Evolutionary conservation across 1,140 invertebrate species (phyloP), one percentile per base, ranked within the genome.

Genomic region (Proales similis): DNA sequence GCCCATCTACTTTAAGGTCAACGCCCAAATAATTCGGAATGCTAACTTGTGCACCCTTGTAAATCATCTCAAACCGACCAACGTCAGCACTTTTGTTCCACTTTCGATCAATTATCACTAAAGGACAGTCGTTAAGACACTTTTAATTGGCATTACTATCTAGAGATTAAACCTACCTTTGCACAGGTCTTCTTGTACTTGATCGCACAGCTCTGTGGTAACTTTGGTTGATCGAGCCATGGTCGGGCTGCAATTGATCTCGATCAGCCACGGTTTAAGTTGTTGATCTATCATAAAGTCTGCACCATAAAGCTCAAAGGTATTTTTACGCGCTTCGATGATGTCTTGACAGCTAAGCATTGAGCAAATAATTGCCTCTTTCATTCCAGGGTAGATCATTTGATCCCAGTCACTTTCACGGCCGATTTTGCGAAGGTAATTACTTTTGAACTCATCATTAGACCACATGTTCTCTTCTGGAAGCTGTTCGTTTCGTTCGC

Each of bases 241-340:
- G 68, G 88, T 88, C 0, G 90, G 90, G 74, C 87, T 88, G 5
- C 86, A 90, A 71, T 94, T 93, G 64, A 95, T 93, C 73, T 95
- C 90, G 65, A 95, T 87, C 0, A 93, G 76, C 87, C 88, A 92
- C 0, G 88, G 87, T 47, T 82, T 83, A 66, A 86, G 87, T 71
- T 92, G 87, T 63, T 90, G 86, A 53, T 85, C 85, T 7, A 83
- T 68, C 85, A 93, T 90, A 71, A 92, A 93, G 76, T 93, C 90
- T 2, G 89, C 89, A 36, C 90, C 90, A 67, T 90, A 93, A 3
- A 93, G 74, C 74, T 95, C 90, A 74, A 91, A 95, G 11, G 73
- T 75, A 11, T 70, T 68, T 67, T 84, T 86, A 45, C 87, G 78
- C 20, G 85, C 80, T 68, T 91, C 88, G 81, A 92, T 87, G 1